phyloP scores from a whole-genome alignment of 2,888 invertebrate species.

The Amphipoea lucens region DNA sequence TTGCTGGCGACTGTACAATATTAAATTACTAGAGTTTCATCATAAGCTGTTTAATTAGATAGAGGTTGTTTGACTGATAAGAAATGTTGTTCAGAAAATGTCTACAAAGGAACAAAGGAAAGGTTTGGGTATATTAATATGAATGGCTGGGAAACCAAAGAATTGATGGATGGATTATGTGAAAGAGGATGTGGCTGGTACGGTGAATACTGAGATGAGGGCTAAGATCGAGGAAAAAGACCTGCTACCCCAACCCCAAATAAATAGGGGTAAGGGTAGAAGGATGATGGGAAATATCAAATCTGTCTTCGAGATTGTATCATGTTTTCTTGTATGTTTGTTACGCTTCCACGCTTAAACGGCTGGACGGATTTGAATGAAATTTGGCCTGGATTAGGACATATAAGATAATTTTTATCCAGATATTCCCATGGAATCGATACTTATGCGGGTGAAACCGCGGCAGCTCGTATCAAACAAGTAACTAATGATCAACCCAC shows the following conservation, averaged over 20 bases:
- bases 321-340: not conserved
- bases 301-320: constrained; percentile 16
- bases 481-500: constrained; percentile 24
- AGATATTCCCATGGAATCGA: not conserved
- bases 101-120: constrained; percentile 18
- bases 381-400: not conserved
- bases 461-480: not conserved
- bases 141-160: not conserved
- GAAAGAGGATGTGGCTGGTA: constrained; percentile 6
- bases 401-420: not conserved
- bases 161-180: not conserved
- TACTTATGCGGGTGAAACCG: not conserved
- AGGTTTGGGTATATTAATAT: not conserved
- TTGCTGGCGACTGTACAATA: constrained; percentile 23
- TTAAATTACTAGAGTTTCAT: constrained; percentile 44
- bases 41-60: constrained; percentile 21
- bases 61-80: constrained; percentile 6
- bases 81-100: constrained; percentile 13
- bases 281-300: not conserved
- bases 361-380: not conserved
- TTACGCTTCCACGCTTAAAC: not conserved
- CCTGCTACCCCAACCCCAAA: not conserved
- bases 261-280: not conserved
- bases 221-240: not conserved
- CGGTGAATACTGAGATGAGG: not conserved